Evolutionary conservation across 2,797 vertebrate species (phyloP).

Genomic region (Macroramphosus scolopax): DNA sequence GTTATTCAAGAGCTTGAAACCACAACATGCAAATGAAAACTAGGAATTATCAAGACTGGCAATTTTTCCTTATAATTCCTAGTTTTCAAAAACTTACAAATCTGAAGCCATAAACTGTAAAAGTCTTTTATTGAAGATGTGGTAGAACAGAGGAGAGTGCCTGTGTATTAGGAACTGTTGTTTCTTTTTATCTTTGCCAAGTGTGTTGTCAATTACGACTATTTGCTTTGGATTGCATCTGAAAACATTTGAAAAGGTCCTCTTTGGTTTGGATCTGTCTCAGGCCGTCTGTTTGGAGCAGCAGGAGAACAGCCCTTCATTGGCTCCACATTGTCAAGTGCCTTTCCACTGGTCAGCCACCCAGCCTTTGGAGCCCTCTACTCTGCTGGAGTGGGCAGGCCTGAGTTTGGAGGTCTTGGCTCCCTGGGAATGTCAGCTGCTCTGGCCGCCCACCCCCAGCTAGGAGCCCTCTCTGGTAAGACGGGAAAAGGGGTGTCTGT

Average conservation of each 20-base stretch:
- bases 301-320: conserved; percentile 89
- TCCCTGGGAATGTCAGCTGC: conserved; percentile 86
- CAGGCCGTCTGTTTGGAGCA: conserved; percentile 90
- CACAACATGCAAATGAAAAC: conserved; percentile 5
- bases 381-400: conserved; percentile 86
- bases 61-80: too few relatives aligned
- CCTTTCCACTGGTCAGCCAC: conserved; percentile 93
- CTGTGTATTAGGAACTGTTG: conserved; percentile 6
- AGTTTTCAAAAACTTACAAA: too few relatives aligned
- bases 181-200: conserved; percentile 2
- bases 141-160: conserved; percentile 4
- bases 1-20: conserved; percentile 12
- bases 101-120: too few relatives aligned
- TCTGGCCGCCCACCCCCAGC: conserved; percentile 88
- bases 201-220: not conserved
- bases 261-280: conserved; percentile 19
- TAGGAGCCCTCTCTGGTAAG: conserved; percentile 90
- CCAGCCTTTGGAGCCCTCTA: conserved; percentile 91
- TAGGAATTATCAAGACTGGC: conserved; percentile 3
- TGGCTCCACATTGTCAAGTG: conserved; percentile 91
- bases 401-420: conserved; percentile 92
- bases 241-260: too few relatives aligned
- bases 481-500: too few relatives aligned
- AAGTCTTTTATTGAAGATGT: conserved; percentile 13
- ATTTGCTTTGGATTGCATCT: too few relatives aligned